Percentiles rank a stretch among this genome's conserved stretches.
phyloP scores from a whole-genome alignment of 2,888 invertebrate species.

The Mimachlamys varia region DNA sequence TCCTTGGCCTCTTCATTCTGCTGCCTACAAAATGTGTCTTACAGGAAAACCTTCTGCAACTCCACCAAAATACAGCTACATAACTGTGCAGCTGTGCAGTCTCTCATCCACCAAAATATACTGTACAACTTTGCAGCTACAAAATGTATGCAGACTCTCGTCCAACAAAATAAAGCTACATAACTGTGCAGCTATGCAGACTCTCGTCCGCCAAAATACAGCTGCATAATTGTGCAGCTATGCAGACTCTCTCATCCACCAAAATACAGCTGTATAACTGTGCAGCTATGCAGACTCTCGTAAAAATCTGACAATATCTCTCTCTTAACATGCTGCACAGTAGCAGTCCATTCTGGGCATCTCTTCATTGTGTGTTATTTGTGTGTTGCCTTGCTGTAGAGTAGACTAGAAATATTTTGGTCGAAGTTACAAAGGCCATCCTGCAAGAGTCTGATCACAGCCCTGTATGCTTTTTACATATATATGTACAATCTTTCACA shows the following conservation, averaged over 20 bases:
- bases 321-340: background rate
- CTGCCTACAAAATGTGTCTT: background rate
- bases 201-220: too few relatives aligned
- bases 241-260: too few relatives aligned
- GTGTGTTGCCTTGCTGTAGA: too few relatives aligned
- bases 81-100: too few relatives aligned
- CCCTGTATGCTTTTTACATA: constrained; percentile 6
- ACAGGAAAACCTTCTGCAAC: background rate
- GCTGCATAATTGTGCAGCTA: too few relatives aligned
- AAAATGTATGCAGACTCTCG: too few relatives aligned
- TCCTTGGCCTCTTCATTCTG: constrained; percentile 6
- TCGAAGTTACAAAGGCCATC: background rate
- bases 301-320: background rate
- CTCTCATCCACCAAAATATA: too few relatives aligned
- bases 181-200: too few relatives aligned
- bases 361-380: background rate
- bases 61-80: background rate
- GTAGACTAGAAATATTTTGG: background rate
- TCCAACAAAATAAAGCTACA: too few relatives aligned
- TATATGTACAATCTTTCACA: constrained; percentile 9
- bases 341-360: background rate
- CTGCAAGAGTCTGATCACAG: background rate
- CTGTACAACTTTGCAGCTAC: too few relatives aligned
- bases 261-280: background rate
- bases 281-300: background rate